Conservation (phyloP, 1,140 invertebrate genomes). For the Nylanderia fulva region DNA sequence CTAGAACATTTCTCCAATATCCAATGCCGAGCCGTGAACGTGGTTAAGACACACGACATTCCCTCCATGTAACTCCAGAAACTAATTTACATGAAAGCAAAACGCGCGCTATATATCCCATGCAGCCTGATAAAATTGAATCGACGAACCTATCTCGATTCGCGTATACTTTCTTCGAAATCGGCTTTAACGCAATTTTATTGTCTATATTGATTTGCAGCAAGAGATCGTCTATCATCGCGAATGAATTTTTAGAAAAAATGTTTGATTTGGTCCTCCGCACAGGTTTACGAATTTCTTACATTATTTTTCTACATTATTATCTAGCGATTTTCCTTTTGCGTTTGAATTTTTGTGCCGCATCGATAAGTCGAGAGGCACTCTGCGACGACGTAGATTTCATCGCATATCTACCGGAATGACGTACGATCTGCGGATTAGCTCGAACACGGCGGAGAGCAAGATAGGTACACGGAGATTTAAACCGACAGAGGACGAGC, state of each 20-base stretch:
- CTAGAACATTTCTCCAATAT: slow-evolving; percentile 14
- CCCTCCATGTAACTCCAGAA: slow-evolving; percentile 3
- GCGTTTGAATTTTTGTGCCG: neutral
- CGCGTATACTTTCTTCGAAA: neutral
- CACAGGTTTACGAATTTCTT: neutral
- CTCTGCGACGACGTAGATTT: neutral
- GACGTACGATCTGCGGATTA: slow-evolving; percentile 64
- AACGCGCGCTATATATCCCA: neutral
- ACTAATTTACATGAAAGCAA: slow-evolving; percentile 23
- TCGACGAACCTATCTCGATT: neutral
- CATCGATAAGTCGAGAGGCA: slow-evolving; percentile 2
- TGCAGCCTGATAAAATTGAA: slow-evolving; percentile 26
- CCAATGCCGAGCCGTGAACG: neutral
- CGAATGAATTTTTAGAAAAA: neutral
- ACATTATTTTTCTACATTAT: slow-evolving; percentile 16
- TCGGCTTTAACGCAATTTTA: neutral
- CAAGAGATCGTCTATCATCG: neutral
- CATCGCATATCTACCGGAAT: slow-evolving; percentile 35
- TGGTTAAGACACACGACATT: neutral
- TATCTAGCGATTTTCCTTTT: neutral
- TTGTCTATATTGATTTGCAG: neutral
- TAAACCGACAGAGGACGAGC: slow-evolving; percentile 50
- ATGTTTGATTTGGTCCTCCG: neutral
- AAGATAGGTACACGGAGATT: slow-evolving; percentile 67
- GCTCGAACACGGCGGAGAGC: neutral